phyloP scores from a whole-genome alignment of 2,113 vertebrate species.

The Cochlearius cochlearius region DNA sequence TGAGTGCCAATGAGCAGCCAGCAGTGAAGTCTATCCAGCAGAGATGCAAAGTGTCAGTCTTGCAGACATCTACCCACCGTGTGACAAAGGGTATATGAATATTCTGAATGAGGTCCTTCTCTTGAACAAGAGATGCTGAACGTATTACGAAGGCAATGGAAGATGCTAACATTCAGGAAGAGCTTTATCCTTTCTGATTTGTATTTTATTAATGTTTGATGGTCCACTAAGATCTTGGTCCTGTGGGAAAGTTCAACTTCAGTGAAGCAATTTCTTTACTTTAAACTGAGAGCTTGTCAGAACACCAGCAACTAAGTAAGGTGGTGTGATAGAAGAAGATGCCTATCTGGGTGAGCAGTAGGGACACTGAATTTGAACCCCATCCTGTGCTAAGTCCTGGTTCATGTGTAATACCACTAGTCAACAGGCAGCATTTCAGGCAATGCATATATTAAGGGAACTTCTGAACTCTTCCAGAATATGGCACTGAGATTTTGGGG shows the following conservation, averaged over 20 bases:
- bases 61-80: neutral
- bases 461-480: neutral
- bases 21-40: neutral
- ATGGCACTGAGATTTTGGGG: neutral
- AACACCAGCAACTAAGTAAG: neutral
- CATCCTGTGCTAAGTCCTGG: neutral
- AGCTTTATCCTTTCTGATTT: neutral
- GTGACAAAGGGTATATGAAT: neutral
- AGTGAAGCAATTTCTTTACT: neutral
- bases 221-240: neutral
- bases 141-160: accelerated
- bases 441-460: neutral
- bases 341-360: neutral
- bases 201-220: neutral
- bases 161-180: neutral
- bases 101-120: neutral
- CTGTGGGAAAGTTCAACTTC: neutral
- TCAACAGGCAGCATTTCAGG: neutral
- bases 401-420: neutral
- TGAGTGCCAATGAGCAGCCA: neutral
- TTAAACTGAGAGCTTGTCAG: neutral
- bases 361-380: neutral
- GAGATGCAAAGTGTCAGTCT: neutral
- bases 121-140: neutral
- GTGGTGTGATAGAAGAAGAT: neutral